phyloP scores from a whole-genome alignment of 2,113 vertebrate genomes.

The Glaucomys volans region DNA sequence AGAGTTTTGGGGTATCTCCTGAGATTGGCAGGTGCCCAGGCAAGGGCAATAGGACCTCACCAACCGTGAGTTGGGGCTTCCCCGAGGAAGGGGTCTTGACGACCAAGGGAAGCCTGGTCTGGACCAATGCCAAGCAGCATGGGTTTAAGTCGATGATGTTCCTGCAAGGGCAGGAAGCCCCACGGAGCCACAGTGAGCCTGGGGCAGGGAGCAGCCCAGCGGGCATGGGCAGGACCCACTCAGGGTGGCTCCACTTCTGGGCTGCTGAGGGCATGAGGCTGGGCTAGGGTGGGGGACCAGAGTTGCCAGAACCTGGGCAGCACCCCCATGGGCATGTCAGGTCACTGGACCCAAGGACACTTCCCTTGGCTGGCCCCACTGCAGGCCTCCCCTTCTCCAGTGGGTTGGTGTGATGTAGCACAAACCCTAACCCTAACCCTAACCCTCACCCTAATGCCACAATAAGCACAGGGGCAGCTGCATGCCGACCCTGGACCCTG shows the following conservation, averaged over 20 bases:
- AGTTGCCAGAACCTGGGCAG: background rate
- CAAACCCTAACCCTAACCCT: background rate
- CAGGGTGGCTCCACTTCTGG: too few species aligned
- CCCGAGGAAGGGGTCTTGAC: background rate
- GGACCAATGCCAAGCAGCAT: conserved; percentile 23
- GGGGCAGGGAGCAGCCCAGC: conserved; percentile 78
- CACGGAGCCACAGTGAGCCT: conserved; percentile 39
- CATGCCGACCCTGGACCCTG: background rate
- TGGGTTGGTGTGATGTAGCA: background rate
- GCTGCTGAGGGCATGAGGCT: conserved; percentile 75
- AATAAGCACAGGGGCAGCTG: background rate
- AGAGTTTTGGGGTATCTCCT: background rate
- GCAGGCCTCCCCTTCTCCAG: background rate
- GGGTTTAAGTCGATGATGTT: conserved; percentile 52
- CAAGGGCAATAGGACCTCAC: background rate
- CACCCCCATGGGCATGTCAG: background rate
- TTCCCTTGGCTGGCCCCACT: background rate
- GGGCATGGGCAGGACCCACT: conserved; percentile 45
- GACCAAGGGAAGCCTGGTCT: background rate
- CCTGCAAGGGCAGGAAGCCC: background rate
- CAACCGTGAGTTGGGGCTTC: background rate
- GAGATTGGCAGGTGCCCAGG: background rate
- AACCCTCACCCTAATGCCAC: background rate
- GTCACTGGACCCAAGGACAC: too few species aligned
- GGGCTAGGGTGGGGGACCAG: background rate